These are phyloP conservation scores for Carcinoscorpius rotundicauda DNA, from an alignment of 1,140 invertebrate genomes.

Conservation along the genomic window DNA sequence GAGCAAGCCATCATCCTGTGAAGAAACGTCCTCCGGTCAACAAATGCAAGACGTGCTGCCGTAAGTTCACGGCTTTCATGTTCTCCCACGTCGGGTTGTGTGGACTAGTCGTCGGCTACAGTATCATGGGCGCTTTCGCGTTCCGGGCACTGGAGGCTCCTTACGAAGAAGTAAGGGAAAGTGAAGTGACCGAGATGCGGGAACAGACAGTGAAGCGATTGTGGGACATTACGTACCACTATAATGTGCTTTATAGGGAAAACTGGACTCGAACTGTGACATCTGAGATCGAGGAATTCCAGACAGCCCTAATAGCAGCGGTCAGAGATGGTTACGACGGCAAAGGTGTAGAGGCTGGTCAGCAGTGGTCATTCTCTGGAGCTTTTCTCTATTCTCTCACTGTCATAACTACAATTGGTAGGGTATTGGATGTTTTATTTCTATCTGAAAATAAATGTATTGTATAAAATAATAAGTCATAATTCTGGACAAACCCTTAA, in stretches of 20 bases:
- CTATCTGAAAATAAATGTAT: too few species aligned
- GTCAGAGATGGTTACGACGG: slow-evolving; percentile 68
- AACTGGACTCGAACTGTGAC: slow-evolving; percentile 63
- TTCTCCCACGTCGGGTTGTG: slow-evolving; percentile 92
- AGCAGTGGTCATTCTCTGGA: slow-evolving; percentile 67
- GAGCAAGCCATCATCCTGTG: too few species aligned
- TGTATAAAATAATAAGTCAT: too few species aligned
- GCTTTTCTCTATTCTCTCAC: slow-evolving; percentile 88
- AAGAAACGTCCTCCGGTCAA: slow-evolving; percentile 2
- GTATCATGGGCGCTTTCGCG: slow-evolving; percentile 82
- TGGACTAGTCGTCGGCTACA: slow-evolving; percentile 79
- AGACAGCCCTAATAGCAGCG: slow-evolving; percentile 62
- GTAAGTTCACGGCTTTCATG: slow-evolving; percentile 75
- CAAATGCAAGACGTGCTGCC: slow-evolving; percentile 57
- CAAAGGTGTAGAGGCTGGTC: slow-evolving; percentile 38
- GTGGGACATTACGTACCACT: slow-evolving; percentile 85
- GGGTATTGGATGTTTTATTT: slow-evolving; percentile 29
- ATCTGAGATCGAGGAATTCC: slow-evolving; percentile 65
- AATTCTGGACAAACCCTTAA: too few species aligned
- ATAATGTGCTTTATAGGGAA: slow-evolving; percentile 86
- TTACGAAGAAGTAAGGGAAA: slow-evolving; percentile 45
- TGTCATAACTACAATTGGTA: slow-evolving; percentile 90
- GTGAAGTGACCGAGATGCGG: slow-evolving; percentile 28
- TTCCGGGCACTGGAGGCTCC: slow-evolving; percentile 78
- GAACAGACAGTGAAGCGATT: slow-evolving; percentile 39